These are phyloP conservation scores for Dendrophyllia cribrosa DNA, from an alignment of 64 coral and sea anemone genomes.

Conservation along the genomic window DNA sequence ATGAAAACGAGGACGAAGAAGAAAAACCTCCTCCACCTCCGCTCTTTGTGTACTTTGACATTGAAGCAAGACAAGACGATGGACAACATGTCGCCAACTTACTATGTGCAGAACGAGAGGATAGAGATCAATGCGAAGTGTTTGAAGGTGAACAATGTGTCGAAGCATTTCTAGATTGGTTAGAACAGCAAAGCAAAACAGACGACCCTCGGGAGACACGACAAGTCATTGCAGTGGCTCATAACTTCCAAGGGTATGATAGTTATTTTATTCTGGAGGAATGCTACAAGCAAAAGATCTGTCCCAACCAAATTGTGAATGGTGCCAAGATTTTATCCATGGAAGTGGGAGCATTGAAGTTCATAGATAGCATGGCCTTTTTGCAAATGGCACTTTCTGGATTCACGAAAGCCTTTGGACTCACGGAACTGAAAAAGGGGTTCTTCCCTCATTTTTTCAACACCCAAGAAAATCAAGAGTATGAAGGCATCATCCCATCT, in stretches of 20 bases:
- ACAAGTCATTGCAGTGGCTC: neutral
- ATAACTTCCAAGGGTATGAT: neutral
- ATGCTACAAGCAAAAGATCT: neutral
- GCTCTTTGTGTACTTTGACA: neutral
- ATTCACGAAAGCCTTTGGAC: no score
- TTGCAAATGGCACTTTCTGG: no score
- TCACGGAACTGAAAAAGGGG: neutral
- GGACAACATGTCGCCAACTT: neutral
- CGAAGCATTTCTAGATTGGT: neutral
- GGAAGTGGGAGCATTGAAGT: no score
- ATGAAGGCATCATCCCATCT: neutral
- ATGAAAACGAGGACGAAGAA: neutral
- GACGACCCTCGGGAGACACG: neutral
- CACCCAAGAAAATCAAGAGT: neutral
- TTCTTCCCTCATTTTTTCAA: conserved; percentile 52
- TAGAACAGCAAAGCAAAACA: neutral
- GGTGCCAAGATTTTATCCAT: neutral
- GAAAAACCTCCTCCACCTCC: no score
- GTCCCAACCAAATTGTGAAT: neutral
- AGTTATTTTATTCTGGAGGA: neutral
- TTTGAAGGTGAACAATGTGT: neutral
- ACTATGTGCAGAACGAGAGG: neutral
- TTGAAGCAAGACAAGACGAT: neutral
- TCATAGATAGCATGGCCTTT: no score
- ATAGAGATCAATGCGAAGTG: neutral